Conservation (phyloP, 2,888 invertebrate genomes). For the Sclerodermus sp. region DNA sequence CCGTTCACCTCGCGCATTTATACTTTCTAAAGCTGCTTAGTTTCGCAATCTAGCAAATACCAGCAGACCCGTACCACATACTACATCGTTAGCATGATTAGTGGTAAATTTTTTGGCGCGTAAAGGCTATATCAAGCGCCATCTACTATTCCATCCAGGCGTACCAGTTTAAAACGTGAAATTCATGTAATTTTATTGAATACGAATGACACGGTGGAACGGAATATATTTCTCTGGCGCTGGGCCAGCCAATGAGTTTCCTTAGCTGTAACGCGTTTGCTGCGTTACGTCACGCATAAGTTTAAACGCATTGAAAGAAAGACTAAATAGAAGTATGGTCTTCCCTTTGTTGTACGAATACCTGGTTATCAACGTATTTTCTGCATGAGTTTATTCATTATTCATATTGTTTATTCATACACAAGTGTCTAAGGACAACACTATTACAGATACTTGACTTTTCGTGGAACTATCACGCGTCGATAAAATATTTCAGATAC, state of each 20-base stretch:
- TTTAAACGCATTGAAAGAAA: background rate
- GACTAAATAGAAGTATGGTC: background rate
- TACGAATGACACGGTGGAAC: no score
- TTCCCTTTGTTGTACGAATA: background rate
- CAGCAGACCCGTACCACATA: conserved; percentile 21
- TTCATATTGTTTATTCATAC: no score
- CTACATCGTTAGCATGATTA: conserved; percentile 16
- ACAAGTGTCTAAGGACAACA: no score
- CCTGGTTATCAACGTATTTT: no score
- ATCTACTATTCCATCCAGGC: no score
- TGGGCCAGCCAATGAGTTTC: background rate
- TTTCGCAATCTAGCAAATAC: conserved; percentile 50
- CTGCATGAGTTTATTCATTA: no score
- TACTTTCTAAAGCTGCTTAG: conserved; percentile 58
- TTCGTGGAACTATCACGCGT: no score
- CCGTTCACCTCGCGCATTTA: conserved; percentile 50
- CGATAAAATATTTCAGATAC: no score
- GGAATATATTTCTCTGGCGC: background rate
- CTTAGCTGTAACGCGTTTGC: background rate
- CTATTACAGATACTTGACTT: no score
- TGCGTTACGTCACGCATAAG: background rate
- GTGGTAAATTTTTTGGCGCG: conserved; percentile 11
- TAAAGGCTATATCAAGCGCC: no score
- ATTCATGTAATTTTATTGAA: no score
- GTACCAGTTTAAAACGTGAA: no score